Conservation (phyloP, 2,797 vertebrate genomes). For the Carapus acus region DNA sequence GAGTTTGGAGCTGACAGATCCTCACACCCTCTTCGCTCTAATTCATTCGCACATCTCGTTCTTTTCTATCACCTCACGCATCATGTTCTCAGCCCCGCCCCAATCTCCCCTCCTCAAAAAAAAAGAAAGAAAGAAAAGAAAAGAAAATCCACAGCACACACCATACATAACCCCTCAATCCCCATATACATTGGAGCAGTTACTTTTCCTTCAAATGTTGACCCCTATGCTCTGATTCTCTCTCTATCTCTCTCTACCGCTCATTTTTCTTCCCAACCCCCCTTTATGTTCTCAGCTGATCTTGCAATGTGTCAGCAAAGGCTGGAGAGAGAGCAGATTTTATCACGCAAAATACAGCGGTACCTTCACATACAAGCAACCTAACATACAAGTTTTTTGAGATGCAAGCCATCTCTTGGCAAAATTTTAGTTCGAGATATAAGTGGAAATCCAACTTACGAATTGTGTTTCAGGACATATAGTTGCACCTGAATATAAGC, state of each 20-base stretch:
- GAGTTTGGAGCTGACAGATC: constrained; percentile 32
- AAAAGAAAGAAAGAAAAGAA: too few species aligned
- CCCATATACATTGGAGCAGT: constrained; percentile 32
- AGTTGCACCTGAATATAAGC: too few species aligned
- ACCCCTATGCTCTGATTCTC: constrained; percentile 8
- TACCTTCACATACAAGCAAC: constrained; percentile 16
- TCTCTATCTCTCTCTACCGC: constrained; percentile 2
- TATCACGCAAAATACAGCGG: constrained; percentile 25
- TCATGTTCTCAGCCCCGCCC: constrained; percentile 16
- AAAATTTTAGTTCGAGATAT: too few species aligned
- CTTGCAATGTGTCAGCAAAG: constrained; percentile 16
- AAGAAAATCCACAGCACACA: constrained; percentile 10
- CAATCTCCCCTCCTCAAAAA: too few species aligned
- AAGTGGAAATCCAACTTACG: too few species aligned
- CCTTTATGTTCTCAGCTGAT: constrained; percentile 9
- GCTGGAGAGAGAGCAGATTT: constrained; percentile 15
- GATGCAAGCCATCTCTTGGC: too few species aligned
- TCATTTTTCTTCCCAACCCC: constrained; percentile 20
- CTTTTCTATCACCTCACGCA: constrained; percentile 4
- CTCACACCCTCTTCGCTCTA: constrained; percentile 12
- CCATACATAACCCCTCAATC: constrained; percentile 31
- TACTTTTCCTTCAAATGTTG: constrained; percentile 10
- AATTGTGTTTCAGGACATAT: too few species aligned
- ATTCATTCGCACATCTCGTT: constrained; percentile 31
- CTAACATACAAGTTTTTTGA: constrained; percentile 19